Evolutionary conservation across 2,113 vertebrate genomes (phyloP), one percentile per base, ranked within the genome.

Genomic region (Cyprinodon variegatus): DNA sequence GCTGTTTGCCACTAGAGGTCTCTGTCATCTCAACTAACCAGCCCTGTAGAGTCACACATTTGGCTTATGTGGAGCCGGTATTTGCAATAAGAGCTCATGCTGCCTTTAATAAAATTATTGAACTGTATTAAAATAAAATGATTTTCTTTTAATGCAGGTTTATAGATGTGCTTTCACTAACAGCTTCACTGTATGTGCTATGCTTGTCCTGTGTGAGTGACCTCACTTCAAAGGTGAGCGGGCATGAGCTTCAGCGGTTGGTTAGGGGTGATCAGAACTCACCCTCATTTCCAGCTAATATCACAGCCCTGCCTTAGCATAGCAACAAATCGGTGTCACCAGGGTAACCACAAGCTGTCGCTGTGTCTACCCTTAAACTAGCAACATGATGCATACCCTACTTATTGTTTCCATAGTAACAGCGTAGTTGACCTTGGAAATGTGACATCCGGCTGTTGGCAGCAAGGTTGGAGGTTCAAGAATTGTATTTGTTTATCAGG

Each of bases 351-450:
- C 72, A 45, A 77, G 59, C 39, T 3, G 85, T 92, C 60, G 40
- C 81, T 12, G 68, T 88, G 81, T 90, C 90, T 83, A 88, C 88
- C 40, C 68, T 48, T 4, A 89, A 83, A 87, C 68, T 60, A 79
- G 70, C 79, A 15, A 60, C 41, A 72, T 17, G 48, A 79, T 61
- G 72, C 69, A 83, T 22, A 62, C 79, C 83, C 80, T 40, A 60
- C 57, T 64, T 20, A 65, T 12, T 70, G 90, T 92, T 92, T 78
- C 89, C 84, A 87, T 90, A 77, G 90, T 79, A 87, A 93, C 89
- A 61, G 20, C 0, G 17, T 76, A 75, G 73, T 81, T 36, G 84
- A 91, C 91, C 90, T 88, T 91, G 90, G 74, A 82, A 66, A 77
- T 85, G 79, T 83, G 46, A 73, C 66, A 76, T 68, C 76, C 64